Base-by-base conservation (phyloP, 2,113 vertebrate genomes). In the Macrotus californicus region DNA sequence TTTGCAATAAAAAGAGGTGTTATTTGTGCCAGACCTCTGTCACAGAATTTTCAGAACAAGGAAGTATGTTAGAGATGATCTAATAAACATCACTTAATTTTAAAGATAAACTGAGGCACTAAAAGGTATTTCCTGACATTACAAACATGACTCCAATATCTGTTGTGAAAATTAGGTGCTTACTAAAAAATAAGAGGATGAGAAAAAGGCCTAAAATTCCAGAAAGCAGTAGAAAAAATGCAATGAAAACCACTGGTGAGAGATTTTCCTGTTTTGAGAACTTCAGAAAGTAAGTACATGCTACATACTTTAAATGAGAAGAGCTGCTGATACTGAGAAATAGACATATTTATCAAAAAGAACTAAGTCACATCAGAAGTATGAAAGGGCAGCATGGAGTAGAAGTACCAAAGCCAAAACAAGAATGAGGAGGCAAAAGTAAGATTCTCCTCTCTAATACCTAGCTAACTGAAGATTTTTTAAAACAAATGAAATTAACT, bases 221-320 rank as follows among this genome's bases (percentile, higher is more conserved):
- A 87, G 70, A 87, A 59, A 75, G 26, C 54, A 89, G 66, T 64
- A 56, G 77, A 77, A 86, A 36, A 73, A 89, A 88, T 14, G 70
- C 59, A 93, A 91, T 59, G 13, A 92, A 82, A 86, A 56, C 9
- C 52, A 92, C 39, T 92, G 67, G 29, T 89, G 6, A 88, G 82
- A n/a, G 72, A 89, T 59, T 61, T 92, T 77, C 22, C 29, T 93
- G 4, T 89, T 72, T 76, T 83, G 24, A 70, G 21, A 88, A 91
- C 26, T 72, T 87, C 48, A 86, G 88, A 88, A 96, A 92, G 66
- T 43, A 82, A 39, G 19, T 34, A 83, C 6, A 79, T 84, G 18
- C 52, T 95, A 80, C n/a, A 92, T 29, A 85, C 6, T 95, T 46
- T 86, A 83, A 77, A n/a, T 73, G 11, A 92, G 72, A 96, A 73